phyloP scores from a whole-genome alignment of 2,113 vertebrate genomes.

The Aptenodytes patagonicus region DNA sequence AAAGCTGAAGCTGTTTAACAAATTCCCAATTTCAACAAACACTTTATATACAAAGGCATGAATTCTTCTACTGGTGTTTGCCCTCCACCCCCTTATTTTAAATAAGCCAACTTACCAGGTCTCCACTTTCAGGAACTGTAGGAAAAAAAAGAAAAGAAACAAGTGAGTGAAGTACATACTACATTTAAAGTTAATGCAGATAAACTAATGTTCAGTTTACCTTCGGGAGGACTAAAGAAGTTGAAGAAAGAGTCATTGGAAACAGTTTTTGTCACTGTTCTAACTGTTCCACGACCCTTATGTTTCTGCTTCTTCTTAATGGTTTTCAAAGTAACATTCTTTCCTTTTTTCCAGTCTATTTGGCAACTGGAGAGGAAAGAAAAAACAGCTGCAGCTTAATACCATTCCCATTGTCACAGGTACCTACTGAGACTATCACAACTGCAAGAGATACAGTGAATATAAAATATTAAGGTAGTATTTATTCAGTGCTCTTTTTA shows the following conservation, averaged over 20 bases:
- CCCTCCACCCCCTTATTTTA: background rate
- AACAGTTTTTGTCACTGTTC: constrained; percentile 97
- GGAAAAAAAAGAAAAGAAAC: background rate
- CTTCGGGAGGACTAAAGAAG: constrained; percentile 97
- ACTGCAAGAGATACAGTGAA: background rate
- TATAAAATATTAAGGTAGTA: background rate
- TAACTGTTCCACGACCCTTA: constrained; percentile 96
- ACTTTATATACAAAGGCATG: background rate
- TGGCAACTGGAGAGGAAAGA: constrained; percentile 79
- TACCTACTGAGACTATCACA: background rate
- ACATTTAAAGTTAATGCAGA: background rate
- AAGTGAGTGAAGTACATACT: background rate
- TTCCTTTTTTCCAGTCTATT: constrained; percentile 98
- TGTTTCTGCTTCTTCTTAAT: constrained; percentile 99
- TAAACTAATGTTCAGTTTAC: constrained; percentile 56
- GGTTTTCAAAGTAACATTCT: constrained; percentile 98
- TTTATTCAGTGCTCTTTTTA: background rate
- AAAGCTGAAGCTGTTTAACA: background rate
- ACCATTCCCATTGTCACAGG: background rate
- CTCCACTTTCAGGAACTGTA: constrained; percentile 93
- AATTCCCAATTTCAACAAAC: background rate
- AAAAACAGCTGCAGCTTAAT: background rate
- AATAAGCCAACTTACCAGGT: constrained; percentile 83
- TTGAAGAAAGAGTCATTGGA: constrained; percentile 99
- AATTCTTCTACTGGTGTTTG: background rate